These are phyloP conservation scores for Mycogona germanica DNA, from an alignment of 2,888 invertebrate genomes.

Conservation along the genomic window DNA sequence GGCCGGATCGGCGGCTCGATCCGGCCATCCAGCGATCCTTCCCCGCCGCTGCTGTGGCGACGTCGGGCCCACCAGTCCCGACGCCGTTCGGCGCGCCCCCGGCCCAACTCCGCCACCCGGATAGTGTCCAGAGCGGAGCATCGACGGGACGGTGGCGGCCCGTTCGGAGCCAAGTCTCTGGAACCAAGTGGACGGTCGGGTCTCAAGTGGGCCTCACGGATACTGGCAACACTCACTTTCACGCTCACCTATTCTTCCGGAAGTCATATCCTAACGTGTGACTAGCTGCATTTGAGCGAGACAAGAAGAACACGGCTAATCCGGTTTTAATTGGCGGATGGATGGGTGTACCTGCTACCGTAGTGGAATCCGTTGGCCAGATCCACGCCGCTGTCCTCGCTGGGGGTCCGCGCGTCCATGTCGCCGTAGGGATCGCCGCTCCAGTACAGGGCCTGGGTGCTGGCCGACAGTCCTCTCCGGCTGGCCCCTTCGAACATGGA, in stretches of 20 bases:
- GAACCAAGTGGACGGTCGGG: constrained; percentile 11
- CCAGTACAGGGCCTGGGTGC: constrained; percentile 14
- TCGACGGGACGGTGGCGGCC: constrained; percentile 1
- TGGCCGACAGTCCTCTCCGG: constrained; percentile 29
- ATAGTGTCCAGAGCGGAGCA: constrained; percentile 9
- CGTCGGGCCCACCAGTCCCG: constrained; percentile 12
- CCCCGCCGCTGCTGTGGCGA: constrained; percentile 19
- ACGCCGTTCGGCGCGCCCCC: neutral
- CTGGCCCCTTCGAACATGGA: constrained; percentile 26
- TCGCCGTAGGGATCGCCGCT: constrained; percentile 13
- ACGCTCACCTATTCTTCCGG: too few relatives aligned
- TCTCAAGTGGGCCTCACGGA: constrained; percentile 13
- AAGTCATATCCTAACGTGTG: too few relatives aligned
- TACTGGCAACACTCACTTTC: neutral
- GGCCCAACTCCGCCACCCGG: too few relatives aligned
- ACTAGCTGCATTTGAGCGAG: too few relatives aligned
- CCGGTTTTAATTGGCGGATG: too few relatives aligned
- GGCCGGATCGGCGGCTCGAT: neutral
- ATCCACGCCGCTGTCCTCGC: constrained; percentile 90
- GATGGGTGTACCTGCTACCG: constrained; percentile 10
- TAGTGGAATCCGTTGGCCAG: constrained; percentile 44
- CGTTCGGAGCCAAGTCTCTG: constrained; percentile 14
- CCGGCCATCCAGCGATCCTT: constrained; percentile 9
- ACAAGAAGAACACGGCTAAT: neutral
- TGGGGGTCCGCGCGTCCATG: constrained; percentile 60